phyloP scores from a whole-genome alignment of 2,888 invertebrate species.

The Eulithis prunata region DNA sequence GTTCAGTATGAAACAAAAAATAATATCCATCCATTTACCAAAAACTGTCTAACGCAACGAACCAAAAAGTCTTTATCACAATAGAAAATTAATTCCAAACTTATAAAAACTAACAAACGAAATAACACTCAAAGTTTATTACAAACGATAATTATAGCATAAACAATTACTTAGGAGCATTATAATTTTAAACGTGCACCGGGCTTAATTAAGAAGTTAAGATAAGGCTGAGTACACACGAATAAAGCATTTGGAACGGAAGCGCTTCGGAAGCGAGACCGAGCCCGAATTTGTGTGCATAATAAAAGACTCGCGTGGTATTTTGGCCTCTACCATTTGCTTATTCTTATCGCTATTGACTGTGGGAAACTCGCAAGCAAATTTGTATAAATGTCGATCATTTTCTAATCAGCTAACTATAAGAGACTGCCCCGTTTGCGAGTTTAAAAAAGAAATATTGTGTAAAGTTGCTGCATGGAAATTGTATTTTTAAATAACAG shows the following conservation, averaged over 20 bases:
- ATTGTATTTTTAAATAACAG: too few species aligned
- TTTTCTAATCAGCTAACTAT: too few species aligned
- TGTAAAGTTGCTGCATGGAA: too few species aligned
- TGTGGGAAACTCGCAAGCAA: not conserved
- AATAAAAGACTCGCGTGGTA: slow-evolving; percentile 63
- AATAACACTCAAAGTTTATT: slow-evolving; percentile 36
- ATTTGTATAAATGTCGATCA: too few species aligned
- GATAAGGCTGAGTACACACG: slow-evolving; percentile 70
- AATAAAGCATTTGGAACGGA: slow-evolving; percentile 72
- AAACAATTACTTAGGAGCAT: slow-evolving; percentile 52
- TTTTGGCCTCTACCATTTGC: slow-evolving; percentile 37
- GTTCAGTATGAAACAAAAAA: too few species aligned
- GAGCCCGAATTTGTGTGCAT: slow-evolving; percentile 66
- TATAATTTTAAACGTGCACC: slow-evolving; percentile 54
- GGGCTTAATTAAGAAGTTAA: slow-evolving; percentile 79
- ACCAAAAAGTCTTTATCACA: slow-evolving; percentile 18
- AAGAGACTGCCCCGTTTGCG: too few species aligned
- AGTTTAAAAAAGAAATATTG: too few species aligned
- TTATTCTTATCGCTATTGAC: not conserved
- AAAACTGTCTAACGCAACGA: slow-evolving; percentile 10
- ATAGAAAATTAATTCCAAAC: slow-evolving; percentile 24
- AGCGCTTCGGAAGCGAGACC: slow-evolving; percentile 72
- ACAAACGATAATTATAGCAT: slow-evolving; percentile 38
- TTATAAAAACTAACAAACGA: slow-evolving; percentile 47
- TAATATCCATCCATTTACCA: too few species aligned